These are phyloP conservation scores for Leuciscus waleckii DNA, from an alignment of 2,797 vertebrate genomes.

Conservation along the genomic window DNA sequence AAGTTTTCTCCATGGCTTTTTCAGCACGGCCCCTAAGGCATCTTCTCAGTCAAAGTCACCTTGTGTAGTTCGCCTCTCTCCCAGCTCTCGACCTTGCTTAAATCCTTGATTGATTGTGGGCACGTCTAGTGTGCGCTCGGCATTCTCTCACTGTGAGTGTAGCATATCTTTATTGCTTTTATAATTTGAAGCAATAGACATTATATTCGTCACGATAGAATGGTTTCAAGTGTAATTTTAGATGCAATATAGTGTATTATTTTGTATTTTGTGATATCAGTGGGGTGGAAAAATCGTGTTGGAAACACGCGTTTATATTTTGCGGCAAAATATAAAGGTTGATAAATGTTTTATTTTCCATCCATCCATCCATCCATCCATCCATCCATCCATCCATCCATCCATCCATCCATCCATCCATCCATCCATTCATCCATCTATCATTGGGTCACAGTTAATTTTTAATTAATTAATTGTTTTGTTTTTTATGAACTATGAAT, in stretches of 20 bases:
- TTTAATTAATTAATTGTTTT: background rate
- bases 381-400: no score
- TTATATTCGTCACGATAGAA: background rate
- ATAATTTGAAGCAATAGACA: background rate
- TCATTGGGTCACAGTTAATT: background rate
- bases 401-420: background rate
- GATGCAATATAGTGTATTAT: background rate
- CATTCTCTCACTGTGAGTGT: conserved; percentile 66
- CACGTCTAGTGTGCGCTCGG: conserved; percentile 72
- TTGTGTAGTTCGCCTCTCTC: conserved; percentile 70
- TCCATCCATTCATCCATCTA: no score
- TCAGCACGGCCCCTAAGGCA: conserved; percentile 77
- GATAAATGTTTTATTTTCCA: background rate
- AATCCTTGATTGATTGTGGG: conserved; percentile 74
- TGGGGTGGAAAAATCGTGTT: background rate
- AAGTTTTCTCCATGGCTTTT: conserved; percentile 79
- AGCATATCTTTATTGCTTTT: conserved; percentile 14
- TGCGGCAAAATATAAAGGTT: no score
- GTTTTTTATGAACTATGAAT: background rate
- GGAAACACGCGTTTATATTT: background rate
- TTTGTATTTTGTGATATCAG: background rate
- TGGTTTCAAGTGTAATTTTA: background rate
- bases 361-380: no score
- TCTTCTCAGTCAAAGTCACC: conserved; percentile 80
- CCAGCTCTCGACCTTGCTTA: conserved; percentile 74